Evolutionary conservation across 2,888 invertebrate genomes (phyloP).

Genomic region (Pseudococcus longispinus): DNA sequence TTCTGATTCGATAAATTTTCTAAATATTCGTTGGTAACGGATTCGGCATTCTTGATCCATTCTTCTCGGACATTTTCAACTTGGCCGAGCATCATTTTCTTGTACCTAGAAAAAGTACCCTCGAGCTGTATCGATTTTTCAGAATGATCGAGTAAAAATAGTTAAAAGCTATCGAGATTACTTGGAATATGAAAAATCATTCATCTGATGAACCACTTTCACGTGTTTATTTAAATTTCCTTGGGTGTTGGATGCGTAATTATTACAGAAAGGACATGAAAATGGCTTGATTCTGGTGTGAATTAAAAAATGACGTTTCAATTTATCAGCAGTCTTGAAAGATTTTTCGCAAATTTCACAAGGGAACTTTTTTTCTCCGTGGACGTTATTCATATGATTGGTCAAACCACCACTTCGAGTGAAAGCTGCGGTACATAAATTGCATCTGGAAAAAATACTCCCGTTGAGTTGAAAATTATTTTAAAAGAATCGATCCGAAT

Average conservation of each 20-base stretch:
- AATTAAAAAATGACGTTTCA: conserved; percentile 42
- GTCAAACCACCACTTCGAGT: conserved; percentile 34
- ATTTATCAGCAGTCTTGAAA: conserved; percentile 21
- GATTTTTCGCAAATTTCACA: conserved; percentile 44
- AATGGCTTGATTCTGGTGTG: conserved; percentile 47
- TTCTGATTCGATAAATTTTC: background rate
- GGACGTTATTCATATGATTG: conserved; percentile 41
- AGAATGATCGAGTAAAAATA: background rate
- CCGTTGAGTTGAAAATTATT: background rate
- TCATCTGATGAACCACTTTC: conserved; percentile 48
- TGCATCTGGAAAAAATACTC: background rate
- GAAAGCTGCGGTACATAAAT: conserved; percentile 32
- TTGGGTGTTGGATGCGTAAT: conserved; percentile 44
- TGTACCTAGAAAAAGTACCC: conserved; percentile 13
- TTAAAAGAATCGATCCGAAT: background rate
- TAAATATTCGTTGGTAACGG: conserved; percentile 36
- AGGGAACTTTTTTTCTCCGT: conserved; percentile 25
- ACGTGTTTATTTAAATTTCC: conserved; percentile 48
- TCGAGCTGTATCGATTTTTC: background rate
- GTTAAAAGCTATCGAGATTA: background rate
- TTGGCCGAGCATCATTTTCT: conserved; percentile 36
- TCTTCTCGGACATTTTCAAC: conserved; percentile 39
- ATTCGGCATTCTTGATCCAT: conserved; percentile 45
- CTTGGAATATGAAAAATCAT: conserved; percentile 51
- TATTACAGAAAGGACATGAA: conserved; percentile 33